Percentiles rank a stretch among this genome's conserved stretches.
phyloP scores from a whole-genome alignment of 2,888 invertebrate genomes.

The Rhagophthalmus giganteus region DNA sequence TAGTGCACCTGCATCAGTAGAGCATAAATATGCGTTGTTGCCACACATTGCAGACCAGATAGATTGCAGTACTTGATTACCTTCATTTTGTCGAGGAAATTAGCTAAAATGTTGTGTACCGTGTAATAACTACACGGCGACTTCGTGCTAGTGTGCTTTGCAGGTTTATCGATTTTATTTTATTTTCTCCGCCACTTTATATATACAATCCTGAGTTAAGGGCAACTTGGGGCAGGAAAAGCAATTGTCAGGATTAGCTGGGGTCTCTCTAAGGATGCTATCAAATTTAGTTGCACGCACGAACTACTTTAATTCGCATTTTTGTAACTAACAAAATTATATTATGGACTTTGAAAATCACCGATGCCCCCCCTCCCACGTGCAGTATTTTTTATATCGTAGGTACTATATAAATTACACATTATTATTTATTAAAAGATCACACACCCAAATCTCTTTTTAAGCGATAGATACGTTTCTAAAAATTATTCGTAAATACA shows the following conservation, averaged over 20 bases:
- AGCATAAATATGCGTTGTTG: constrained; percentile 32
- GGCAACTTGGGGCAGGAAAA: constrained; percentile 18
- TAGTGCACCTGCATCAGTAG: constrained; percentile 37
- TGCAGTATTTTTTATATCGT: no score
- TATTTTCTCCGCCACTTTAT: constrained; percentile 23
- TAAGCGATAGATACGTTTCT: no score
- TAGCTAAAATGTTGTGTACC: constrained; percentile 25
- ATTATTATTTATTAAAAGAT: no score
- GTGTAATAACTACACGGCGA: constrained; percentile 19
- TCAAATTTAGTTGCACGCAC: constrained; percentile 14
- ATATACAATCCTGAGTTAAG: constrained; percentile 13
- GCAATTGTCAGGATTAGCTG: constrained; percentile 22
- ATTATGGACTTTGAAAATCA: no score
- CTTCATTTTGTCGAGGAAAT: constrained; percentile 38
- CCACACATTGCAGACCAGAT: constrained; percentile 24
- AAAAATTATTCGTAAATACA: no score
- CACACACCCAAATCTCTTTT: no score
- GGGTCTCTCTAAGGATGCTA: constrained; percentile 18
- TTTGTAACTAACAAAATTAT: constrained; percentile 6
- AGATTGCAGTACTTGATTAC: constrained; percentile 35
- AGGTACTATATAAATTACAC: no score
- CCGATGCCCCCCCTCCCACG: no score
- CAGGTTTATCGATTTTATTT: constrained; percentile 23
- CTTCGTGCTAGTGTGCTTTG: constrained; percentile 24
- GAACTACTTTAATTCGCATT: constrained; percentile 7